Conservation (phyloP, 2,888 invertebrate species). For the Merodon equestris region DNA sequence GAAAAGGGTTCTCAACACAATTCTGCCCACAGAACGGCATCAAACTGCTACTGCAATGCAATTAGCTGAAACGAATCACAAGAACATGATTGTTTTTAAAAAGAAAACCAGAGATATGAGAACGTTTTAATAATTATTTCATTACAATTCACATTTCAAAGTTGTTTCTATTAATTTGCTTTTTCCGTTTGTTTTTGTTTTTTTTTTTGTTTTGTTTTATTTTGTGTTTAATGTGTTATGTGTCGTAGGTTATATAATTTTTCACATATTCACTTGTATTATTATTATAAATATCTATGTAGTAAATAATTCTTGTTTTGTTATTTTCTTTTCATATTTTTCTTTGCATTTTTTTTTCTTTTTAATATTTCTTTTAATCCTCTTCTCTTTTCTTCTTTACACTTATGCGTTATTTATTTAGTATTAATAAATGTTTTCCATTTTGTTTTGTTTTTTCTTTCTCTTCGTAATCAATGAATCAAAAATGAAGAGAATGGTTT, state of each 20-base stretch:
- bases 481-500: conserved; percentile 52
- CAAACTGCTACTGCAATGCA: conserved; percentile 9
- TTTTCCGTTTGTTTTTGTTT: conserved; percentile 31
- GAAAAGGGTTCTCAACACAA: too few relatives aligned
- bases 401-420: conserved; percentile 69
- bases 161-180: conserved; percentile 54
- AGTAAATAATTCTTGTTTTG: conserved; percentile 68
- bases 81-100: conserved; percentile 44
- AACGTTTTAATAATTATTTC: conserved; percentile 69
- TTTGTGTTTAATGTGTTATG: conserved; percentile 60
- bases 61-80: conserved; percentile 54
- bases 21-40: not conserved
- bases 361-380: conserved; percentile 45
- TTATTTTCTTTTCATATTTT: conserved; percentile 51
- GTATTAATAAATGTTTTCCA: conserved; percentile 65
- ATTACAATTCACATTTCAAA: conserved; percentile 69
- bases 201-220: conserved; percentile 21
- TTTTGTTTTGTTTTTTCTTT: conserved; percentile 40
- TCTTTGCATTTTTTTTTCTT: conserved; percentile 23
- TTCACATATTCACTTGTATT: conserved; percentile 68
- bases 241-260: conserved; percentile 68
- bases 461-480: conserved; percentile 5
- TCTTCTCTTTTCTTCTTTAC: conserved; percentile 69
- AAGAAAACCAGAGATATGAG: conserved; percentile 69
- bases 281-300: conserved; percentile 64